A percentile compares a stretch with the other conserved stretches of the same genome.
phyloP scores from a whole-genome alignment of 1,140 invertebrate genomes.

The Anastatus disparis region DNA sequence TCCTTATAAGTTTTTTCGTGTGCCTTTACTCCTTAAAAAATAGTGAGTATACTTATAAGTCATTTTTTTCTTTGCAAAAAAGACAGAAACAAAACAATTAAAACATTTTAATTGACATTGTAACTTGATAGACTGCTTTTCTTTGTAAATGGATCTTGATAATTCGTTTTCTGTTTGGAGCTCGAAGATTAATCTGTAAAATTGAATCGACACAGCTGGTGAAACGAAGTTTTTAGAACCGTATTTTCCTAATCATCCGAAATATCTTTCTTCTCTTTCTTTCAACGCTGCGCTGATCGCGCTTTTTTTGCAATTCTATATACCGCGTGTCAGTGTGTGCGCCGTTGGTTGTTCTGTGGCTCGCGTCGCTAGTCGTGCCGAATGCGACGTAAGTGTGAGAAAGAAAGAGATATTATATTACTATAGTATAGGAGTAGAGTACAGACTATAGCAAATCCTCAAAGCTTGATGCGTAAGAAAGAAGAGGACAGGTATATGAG shows the following conservation, averaged over 20 bases:
- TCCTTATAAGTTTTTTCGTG: too few relatives aligned
- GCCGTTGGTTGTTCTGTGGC: too few relatives aligned
- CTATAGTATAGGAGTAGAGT: too few relatives aligned
- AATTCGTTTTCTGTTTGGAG: background rate
- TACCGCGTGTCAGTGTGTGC: too few relatives aligned
- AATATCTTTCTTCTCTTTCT: background rate
- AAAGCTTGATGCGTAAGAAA: too few relatives aligned
- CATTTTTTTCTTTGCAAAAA: background rate
- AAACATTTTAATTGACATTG: background rate
- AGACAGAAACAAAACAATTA: background rate
- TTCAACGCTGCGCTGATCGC: too few relatives aligned
- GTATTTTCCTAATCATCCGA: background rate
- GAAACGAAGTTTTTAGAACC: background rate
- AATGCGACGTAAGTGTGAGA: background rate
- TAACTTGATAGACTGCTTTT: background rate
- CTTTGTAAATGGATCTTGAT: background rate
- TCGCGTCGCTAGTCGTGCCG: too few relatives aligned
- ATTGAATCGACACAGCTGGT: background rate
- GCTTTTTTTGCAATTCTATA: too few relatives aligned
- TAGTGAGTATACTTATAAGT: too few relatives aligned
- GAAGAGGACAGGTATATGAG: background rate
- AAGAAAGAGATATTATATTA: background rate
- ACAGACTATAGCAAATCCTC: too few relatives aligned
- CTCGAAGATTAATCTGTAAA: background rate
- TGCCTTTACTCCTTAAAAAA: too few relatives aligned